Conservation (phyloP, 2,888 invertebrate genomes). For the Protonemura montana region DNA sequence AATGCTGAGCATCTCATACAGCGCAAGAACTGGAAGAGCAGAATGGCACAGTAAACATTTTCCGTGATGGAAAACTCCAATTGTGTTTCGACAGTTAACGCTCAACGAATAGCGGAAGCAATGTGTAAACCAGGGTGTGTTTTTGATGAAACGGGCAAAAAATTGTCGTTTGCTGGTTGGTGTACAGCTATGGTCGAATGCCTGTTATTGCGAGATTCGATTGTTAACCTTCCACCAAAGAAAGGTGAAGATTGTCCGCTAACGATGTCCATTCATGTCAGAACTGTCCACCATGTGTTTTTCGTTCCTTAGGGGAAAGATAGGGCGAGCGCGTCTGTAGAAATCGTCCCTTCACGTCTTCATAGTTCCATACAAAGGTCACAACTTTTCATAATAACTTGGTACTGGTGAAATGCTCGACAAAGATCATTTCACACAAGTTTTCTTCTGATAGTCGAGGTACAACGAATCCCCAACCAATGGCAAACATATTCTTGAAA, state of each 20-base stretch:
- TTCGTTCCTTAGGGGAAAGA: neutral
- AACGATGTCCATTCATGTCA: slow-evolving; percentile 42
- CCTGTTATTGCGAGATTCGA: slow-evolving; percentile 20
- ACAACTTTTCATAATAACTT: neutral
- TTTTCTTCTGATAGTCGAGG: neutral
- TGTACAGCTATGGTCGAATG: neutral
- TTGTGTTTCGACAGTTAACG: neutral
- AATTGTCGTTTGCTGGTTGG: slow-evolving; percentile 29
- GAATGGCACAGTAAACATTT: neutral
- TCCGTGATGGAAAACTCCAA: neutral
- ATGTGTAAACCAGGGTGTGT: slow-evolving; percentile 1
- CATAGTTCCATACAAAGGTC: neutral
- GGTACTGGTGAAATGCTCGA: neutral
- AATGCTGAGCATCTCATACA: neutral
- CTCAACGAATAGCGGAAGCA: neutral
- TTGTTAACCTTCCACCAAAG: slow-evolving; percentile 1
- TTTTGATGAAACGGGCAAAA: slow-evolving; percentile 32
- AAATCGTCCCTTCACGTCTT: neutral
- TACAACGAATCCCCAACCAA: neutral
- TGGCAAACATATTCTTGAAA: neutral
- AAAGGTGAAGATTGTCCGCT: slow-evolving; percentile 18
- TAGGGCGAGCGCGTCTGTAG: neutral
- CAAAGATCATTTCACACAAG: neutral
- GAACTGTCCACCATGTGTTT: slow-evolving; percentile 29
- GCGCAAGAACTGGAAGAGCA: neutral